Base-by-base conservation (phyloP, 2,888 invertebrate species). In the Xestia sexstrigata region DNA sequence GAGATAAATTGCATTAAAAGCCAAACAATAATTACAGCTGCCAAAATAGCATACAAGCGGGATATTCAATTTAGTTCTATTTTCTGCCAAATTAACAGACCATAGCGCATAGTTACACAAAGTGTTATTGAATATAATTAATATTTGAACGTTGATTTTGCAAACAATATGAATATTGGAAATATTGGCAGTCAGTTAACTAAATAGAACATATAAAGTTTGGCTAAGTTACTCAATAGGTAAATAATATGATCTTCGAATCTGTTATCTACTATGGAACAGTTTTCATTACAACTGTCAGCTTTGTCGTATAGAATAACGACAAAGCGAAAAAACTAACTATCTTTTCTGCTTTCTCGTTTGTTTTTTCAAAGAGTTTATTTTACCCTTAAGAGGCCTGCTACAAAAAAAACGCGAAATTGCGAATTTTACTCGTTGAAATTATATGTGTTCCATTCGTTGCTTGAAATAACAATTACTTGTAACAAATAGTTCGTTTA, bases 61-160 rank as follows among this genome's bases (percentile, higher is more conserved):
- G 35, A 65, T 85, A 65, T 69, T 81, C 74, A 85, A 81, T 81
- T 85, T 69, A 49, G 63, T 81, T 65, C 74, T 65, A 85, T 49
- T 69, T 69, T 69, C 45, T 74, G 47, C 30, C 58, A 60, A 74
- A 85, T 66, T 49, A 60, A 70, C 60, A 81, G 30, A 85, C 65
- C 70, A 85, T 74, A 69, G 35, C 13, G 45, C 45, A 47, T 81
- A 30, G 74, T 85, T 74, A 81, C n/a, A 30, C 65, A 42, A 66
- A 73, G 52, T 85, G 30, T 49, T 81, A 85, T 81, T 62, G 81
- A 72, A 81, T 84, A 67, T 39, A n/a, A 80, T 72, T 67, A 66
- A 62, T 71, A 81, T 67, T 67, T 81, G 47, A 47, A 81, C 35
- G 66, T 80, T 73, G 73, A 81, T 81, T 80, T 84, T 49, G 23